Conservation (phyloP, 2,113 vertebrate genomes). For the Aphelocoma coerulescens region DNA sequence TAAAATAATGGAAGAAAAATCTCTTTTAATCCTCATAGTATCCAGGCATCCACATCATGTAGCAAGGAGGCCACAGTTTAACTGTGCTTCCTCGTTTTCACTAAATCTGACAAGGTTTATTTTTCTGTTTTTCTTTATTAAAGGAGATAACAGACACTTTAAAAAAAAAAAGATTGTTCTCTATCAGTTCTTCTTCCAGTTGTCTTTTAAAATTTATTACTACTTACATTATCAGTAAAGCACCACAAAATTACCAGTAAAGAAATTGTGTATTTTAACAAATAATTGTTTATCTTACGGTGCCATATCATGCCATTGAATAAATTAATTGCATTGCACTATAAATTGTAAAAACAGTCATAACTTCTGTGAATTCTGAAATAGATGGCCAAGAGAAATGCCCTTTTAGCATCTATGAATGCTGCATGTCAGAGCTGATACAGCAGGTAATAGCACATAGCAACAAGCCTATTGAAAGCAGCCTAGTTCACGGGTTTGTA, state of each 20-base stretch:
- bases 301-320: slow-evolving; percentile 14
- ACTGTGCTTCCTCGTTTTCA: not conserved
- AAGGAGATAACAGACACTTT: not conserved
- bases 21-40: not conserved
- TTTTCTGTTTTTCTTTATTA: not conserved
- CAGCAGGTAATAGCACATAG: not conserved
- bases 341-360: not conserved
- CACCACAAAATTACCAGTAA: not conserved
- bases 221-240: not conserved
- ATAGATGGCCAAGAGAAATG: slow-evolving; percentile 35
- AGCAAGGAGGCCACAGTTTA: not conserved
- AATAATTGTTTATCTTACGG: slow-evolving; percentile 34
- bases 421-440: slow-evolving; percentile 13
- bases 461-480: not conserved
- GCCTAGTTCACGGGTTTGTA: not conserved
- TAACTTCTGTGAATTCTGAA: slow-evolving; percentile 41
- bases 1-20: not conserved
- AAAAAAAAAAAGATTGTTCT: not conserved
- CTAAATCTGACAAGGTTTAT: not conserved
- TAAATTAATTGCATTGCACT: slow-evolving; percentile 22
- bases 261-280: slow-evolving; percentile 1
- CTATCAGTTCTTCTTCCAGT: not conserved
- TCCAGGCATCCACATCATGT: not conserved
- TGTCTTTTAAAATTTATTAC: slow-evolving; percentile 8
- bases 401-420: not conserved